A percentile compares a stretch with the other conserved stretches of the same genome.
Evolutionary conservation across 2,888 invertebrate genomes (phyloP).

Genomic region (Papilio elwesi): DNA sequence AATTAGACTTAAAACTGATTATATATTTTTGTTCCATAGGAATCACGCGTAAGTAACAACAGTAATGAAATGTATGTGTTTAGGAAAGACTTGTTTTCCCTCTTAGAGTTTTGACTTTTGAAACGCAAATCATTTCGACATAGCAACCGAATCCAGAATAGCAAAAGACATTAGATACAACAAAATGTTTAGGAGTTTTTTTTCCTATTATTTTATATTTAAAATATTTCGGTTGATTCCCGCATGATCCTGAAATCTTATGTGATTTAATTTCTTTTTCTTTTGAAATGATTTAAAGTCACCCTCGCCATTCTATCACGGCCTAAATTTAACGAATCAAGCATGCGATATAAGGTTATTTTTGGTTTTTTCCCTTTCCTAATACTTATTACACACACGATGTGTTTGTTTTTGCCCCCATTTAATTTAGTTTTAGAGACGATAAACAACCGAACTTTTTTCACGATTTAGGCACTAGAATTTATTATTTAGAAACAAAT

Average conservation of each 20-base stretch:
- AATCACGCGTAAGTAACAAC: conserved; percentile 82
- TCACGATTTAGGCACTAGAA: neutral
- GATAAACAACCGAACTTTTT: neutral
- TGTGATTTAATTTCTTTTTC: conserved; percentile 33
- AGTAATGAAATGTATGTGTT: conserved; percentile 66
- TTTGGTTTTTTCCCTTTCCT: conserved; percentile 19
- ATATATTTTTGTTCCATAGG: conserved; percentile 82
- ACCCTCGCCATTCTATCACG: conserved; percentile 18
- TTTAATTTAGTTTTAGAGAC: conserved; percentile 47
- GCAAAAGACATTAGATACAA: conserved; percentile 36
- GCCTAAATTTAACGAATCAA: conserved; percentile 21
- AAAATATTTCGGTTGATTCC: conserved; percentile 59
- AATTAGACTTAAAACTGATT: conserved; percentile 63
- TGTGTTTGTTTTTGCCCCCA: conserved; percentile 43
- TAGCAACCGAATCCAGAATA: conserved; percentile 31
- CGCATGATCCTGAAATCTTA: conserved; percentile 58
- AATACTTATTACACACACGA: conserved; percentile 42
- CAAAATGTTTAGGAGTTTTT: conserved; percentile 31
- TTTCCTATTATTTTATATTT: conserved; percentile 19
- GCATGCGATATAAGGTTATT: conserved; percentile 23
- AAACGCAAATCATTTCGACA: conserved; percentile 50
- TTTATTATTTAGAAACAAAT: conserved; percentile 6
- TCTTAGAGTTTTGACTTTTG: conserved; percentile 60
- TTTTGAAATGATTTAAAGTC: conserved; percentile 25
- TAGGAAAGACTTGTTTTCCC: conserved; percentile 65